phyloP scores from a whole-genome alignment of 2,888 invertebrate genomes.

The Sesia bembeciformis region DNA sequence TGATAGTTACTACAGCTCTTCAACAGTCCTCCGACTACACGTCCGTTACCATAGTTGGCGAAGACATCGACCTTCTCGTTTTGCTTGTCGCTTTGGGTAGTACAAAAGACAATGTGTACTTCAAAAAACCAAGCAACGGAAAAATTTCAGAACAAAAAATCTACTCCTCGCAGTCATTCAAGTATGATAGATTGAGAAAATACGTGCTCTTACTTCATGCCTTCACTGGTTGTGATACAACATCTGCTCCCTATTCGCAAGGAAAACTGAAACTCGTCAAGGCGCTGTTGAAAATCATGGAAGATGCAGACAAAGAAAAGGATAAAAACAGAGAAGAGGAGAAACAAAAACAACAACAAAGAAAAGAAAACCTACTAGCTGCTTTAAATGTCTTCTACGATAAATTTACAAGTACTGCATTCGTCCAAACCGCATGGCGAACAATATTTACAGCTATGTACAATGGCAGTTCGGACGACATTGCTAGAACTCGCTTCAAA shows the following conservation, averaged over 20 bases:
- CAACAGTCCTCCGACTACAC: neutral
- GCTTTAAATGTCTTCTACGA: conserved; percentile 8
- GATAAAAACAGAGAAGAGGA: too few species aligned
- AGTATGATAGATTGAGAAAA: neutral
- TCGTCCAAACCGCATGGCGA: too few species aligned
- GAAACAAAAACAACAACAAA: too few species aligned
- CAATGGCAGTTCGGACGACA: conserved; percentile 8
- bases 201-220: neutral
- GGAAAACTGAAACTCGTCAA: conserved; percentile 2
- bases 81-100: neutral
- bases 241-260: neutral
- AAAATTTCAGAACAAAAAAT: neutral
- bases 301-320: too few species aligned
- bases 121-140: neutral
- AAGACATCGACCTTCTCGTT: neutral
- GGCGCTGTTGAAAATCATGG: too few species aligned
- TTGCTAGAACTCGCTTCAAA: conserved; percentile 6
- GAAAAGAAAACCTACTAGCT: too few species aligned
- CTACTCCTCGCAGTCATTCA: neutral
- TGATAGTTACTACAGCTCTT: neutral
- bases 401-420: too few species aligned
- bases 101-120: neutral
- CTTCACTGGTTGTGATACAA: neutral
- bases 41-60: neutral
- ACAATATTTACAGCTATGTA: conserved; percentile 6